Percentiles rank a stretch among this genome's conserved stretches.
phyloP scores from a whole-genome alignment of 1,140 invertebrate genomes.

The Stegodyphus mimosarum region DNA sequence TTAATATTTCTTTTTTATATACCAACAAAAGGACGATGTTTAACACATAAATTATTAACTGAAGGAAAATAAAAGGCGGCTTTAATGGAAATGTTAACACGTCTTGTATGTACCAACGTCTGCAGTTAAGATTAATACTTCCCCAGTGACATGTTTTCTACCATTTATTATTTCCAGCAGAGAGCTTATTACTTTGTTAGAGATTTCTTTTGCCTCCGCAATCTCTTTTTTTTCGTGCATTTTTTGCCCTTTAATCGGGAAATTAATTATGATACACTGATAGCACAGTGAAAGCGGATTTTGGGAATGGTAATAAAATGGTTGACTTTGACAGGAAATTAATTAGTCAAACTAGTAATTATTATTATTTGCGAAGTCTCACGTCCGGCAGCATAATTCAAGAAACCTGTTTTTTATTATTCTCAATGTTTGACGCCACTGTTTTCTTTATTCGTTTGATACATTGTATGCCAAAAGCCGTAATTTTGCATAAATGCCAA shows the following conservation, averaged over 20 bases:
- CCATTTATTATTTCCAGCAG: slow-evolving; percentile 59
- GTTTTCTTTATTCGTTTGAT: no score
- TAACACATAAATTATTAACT: slow-evolving; percentile 61
- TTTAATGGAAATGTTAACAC: slow-evolving; percentile 59
- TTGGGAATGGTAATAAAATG: slow-evolving; percentile 56
- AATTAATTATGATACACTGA: slow-evolving; percentile 57
- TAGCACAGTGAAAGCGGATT: slow-evolving; percentile 32
- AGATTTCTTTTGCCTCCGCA: slow-evolving; percentile 3
- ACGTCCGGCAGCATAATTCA: not conserved
- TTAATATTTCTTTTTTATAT: slow-evolving; percentile 56
- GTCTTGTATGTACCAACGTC: slow-evolving; percentile 45
- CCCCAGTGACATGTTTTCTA: slow-evolving; percentile 56
- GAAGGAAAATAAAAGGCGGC: slow-evolving; percentile 49
- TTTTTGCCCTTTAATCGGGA: slow-evolving; percentile 36
- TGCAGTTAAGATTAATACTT: slow-evolving; percentile 52
- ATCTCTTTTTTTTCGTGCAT: not conserved
- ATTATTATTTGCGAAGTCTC: slow-evolving; percentile 57
- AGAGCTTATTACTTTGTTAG: slow-evolving; percentile 57
- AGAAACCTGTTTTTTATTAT: no score
- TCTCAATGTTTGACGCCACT: no score
- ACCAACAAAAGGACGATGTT: slow-evolving; percentile 58
- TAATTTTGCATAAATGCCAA: no score
- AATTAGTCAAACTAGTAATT: slow-evolving; percentile 58
- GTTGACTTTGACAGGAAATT: slow-evolving; percentile 61
- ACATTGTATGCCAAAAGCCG: no score